Conservation (phyloP, 2,797 vertebrate genomes). For the Syngnathus acus region DNA sequence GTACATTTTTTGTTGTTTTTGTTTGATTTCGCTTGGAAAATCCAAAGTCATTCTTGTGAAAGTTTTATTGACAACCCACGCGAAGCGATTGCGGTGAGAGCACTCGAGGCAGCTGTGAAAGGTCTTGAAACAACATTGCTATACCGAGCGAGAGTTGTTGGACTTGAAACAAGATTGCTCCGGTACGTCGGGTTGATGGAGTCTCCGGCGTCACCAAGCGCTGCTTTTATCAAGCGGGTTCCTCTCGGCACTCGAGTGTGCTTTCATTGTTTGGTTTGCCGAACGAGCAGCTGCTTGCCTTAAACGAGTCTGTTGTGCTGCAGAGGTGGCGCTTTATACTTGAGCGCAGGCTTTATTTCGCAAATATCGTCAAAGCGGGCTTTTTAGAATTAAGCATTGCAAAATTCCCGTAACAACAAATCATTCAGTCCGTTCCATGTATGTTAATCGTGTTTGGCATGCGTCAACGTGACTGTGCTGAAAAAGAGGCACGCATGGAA, state of each 20-base stretch:
- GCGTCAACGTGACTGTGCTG: too few relatives aligned
- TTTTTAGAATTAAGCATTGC: neutral
- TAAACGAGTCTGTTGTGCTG: neutral
- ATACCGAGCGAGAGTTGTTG: neutral
- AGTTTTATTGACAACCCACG: neutral
- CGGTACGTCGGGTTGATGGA: neutral
- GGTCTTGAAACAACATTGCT: neutral
- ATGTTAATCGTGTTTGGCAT: too few relatives aligned
- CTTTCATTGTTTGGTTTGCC: neutral
- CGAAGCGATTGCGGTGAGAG: conserved; percentile 1
- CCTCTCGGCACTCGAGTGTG: neutral
- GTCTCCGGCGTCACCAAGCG: neutral
- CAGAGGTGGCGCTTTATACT: neutral
- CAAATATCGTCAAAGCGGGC: neutral
- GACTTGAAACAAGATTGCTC: neutral
- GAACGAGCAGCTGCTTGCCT: neutral
- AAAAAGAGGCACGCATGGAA: too few relatives aligned
- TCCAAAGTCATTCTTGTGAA: too few relatives aligned
- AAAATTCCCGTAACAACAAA: too few relatives aligned
- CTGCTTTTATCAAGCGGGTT: neutral
- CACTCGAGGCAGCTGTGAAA: neutral
- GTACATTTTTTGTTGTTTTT: too few relatives aligned
- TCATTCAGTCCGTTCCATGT: too few relatives aligned
- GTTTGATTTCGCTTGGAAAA: too few relatives aligned
- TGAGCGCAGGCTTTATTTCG: neutral